These are phyloP conservation scores for Platypus cylindrus DNA, from an alignment of 2,888 invertebrate genomes.

Conservation along the genomic window DNA sequence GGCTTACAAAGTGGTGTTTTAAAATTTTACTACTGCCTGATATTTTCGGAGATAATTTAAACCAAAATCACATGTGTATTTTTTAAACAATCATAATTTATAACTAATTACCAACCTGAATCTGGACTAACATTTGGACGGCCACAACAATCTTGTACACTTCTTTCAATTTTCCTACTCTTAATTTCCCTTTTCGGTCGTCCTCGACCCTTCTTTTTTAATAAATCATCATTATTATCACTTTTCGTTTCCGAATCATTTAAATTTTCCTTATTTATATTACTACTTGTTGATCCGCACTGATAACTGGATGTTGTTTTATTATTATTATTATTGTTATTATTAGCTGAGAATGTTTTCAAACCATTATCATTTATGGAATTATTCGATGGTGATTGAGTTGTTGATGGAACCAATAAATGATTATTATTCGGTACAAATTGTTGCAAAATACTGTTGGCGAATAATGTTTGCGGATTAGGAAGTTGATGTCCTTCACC, in stretches of 20 bases:
- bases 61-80: too few species aligned
- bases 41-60: too few species aligned
- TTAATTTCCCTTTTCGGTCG: conserved; percentile 42
- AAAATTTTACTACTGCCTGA: too few species aligned
- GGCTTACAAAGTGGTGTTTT: too few species aligned
- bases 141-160: conserved; percentile 32
- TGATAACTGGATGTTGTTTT: neutral
- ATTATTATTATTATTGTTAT: conserved; percentile 21
- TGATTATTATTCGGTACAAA: conserved; percentile 66
- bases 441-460: conserved; percentile 56
- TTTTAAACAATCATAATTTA: too few species aligned
- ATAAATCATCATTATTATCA: conserved; percentile 32
- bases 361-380: conserved; percentile 5
- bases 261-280: conserved; percentile 1
- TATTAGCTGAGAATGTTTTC: neutral
- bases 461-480: conserved; percentile 28
- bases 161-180: conserved; percentile 27
- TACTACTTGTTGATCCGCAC: conserved; percentile 32
- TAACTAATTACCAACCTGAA: too few species aligned
- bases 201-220: conserved; percentile 43
- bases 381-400: conserved; percentile 25
- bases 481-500: conserved; percentile 45
- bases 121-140: conserved; percentile 73
- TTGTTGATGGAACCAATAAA: conserved; percentile 42
- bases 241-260: neutral